phyloP scores from a whole-genome alignment of 1,140 invertebrate species.

The Zaprionus camerounensis region DNA sequence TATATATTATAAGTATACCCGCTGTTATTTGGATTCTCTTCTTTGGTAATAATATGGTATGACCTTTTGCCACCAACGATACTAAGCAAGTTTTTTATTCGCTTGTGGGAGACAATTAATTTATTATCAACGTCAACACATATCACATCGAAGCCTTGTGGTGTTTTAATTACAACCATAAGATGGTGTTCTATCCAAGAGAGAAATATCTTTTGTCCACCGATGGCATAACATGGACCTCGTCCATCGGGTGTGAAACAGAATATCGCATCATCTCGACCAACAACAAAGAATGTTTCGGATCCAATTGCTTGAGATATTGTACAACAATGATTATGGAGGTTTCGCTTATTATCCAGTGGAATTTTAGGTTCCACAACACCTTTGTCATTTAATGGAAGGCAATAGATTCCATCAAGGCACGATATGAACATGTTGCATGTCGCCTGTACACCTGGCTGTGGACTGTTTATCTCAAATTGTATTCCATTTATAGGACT shows the following conservation, averaged over 20 bases:
- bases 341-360: slow-evolving; percentile 36
- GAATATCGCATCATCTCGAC: slow-evolving; percentile 62
- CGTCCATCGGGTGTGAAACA: slow-evolving; percentile 64
- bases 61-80: slow-evolving; percentile 12
- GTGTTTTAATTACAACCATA: slow-evolving; percentile 39
- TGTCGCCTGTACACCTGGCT: slow-evolving; percentile 1
- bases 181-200: slow-evolving; percentile 54
- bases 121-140: slow-evolving; percentile 62
- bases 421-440: slow-evolving; percentile 52
- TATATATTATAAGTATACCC: slow-evolving; percentile 14
- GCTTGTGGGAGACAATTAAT: slow-evolving; percentile 57
- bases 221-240: slow-evolving; percentile 66
- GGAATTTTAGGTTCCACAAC: slow-evolving; percentile 21
- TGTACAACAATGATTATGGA: slow-evolving; percentile 49
- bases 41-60: slow-evolving; percentile 46
- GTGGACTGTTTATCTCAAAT: slow-evolving; percentile 27
- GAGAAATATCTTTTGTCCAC: slow-evolving; percentile 51
- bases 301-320: slow-evolving; percentile 36
- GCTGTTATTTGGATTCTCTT: background rate
- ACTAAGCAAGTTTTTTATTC: slow-evolving; percentile 50
- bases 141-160: slow-evolving; percentile 23
- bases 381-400: slow-evolving; percentile 54
- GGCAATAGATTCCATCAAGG: slow-evolving; percentile 43
- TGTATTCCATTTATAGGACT: slow-evolving; percentile 55
- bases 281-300: slow-evolving; percentile 55